Percentiles rank a stretch among this genome's conserved stretches.
phyloP scores from a whole-genome alignment of 2,113 vertebrate species.

The Passer domesticus region DNA sequence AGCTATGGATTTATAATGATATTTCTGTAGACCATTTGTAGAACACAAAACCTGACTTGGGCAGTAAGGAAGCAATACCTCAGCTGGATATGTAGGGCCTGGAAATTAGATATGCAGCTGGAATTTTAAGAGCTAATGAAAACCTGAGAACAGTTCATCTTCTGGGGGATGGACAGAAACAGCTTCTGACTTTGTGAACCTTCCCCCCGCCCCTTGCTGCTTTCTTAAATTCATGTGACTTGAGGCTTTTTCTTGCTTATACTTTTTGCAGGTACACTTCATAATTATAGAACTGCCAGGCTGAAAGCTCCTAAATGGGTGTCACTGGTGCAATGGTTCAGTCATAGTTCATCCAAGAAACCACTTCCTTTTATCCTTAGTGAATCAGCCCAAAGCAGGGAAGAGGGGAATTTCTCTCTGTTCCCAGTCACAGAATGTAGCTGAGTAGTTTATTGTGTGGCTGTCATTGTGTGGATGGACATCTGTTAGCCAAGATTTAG shows the following conservation, averaged over 20 bases:
- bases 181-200: neutral
- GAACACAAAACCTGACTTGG: constrained; percentile 57
- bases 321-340: neutral
- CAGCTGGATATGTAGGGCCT: neutral
- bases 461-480: neutral
- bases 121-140: constrained; percentile 15
- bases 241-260: neutral
- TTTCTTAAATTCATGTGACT: neutral
- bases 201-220: neutral
- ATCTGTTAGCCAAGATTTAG: neutral
- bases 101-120: neutral
- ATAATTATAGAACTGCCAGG: neutral
- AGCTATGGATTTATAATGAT: constrained; percentile 59
- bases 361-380: neutral
- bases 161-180: neutral
- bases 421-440: neutral
- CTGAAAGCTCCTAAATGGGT: neutral
- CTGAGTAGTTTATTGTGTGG: neutral
- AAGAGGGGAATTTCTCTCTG: neutral
- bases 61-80: constrained; percentile 32
- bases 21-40: constrained; percentile 49
- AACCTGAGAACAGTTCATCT: neutral
- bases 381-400: fast-evolving
- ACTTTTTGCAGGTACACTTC: neutral
- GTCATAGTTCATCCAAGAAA: neutral